These are phyloP conservation scores for Potamarius usumacintae DNA, from an alignment of 2,113 vertebrate species.

Conservation along the genomic window DNA sequence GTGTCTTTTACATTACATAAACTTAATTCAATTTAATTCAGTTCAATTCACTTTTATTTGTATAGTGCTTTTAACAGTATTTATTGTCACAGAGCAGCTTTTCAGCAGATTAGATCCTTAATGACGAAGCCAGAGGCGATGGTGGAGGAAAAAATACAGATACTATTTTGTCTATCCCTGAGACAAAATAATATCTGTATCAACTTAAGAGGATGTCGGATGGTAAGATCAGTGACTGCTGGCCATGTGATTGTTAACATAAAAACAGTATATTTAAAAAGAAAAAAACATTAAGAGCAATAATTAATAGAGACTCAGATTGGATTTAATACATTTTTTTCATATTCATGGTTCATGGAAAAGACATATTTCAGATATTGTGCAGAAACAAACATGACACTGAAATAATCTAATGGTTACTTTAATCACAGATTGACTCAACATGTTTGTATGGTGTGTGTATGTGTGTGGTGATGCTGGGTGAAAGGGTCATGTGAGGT, in stretches of 20 bases:
- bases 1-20: background rate
- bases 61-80: constrained; percentile 1
- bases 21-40: constrained; percentile 2
- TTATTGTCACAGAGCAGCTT: constrained; percentile 6
- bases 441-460: background rate
- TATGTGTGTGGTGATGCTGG: background rate
- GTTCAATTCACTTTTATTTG: background rate
- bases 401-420: constrained; percentile 20
- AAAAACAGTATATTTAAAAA: background rate
- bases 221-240: background rate
- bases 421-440: constrained; percentile 41
- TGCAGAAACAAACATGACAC: constrained; percentile 2
- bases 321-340: background rate
- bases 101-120: constrained; percentile 9
- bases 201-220: background rate
- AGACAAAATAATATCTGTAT: no score
- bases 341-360: background rate
- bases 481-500: constrained; percentile 40
- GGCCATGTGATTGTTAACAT: background rate
- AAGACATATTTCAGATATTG: background rate
- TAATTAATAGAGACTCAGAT: background rate
- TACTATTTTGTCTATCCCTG: no score
- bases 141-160: background rate
- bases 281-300: background rate
- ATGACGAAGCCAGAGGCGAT: background rate